Base-by-base conservation (phyloP, 1,140 invertebrate genomes). In the Cherax destructor region DNA sequence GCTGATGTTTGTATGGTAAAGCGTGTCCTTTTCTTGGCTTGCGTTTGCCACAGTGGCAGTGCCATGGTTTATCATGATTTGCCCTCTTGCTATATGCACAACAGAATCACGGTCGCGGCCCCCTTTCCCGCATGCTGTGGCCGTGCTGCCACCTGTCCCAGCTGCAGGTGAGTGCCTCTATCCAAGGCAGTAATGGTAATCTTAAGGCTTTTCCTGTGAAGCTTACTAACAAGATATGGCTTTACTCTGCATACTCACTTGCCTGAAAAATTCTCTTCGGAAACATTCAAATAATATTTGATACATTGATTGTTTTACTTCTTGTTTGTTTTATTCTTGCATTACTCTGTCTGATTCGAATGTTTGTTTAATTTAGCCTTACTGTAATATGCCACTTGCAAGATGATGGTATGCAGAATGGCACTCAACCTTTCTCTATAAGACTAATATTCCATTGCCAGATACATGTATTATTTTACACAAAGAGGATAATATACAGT, bases 101-200 rank as follows among this genome's bases (percentile, higher is more conserved):
- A 85, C 80, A 86, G 88, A 91, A 83, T 81, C 80, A 69, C 80
- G 83, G 84, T 86, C 86, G 72, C 86, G 79, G 50, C 92, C 92
- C 30, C 95, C 96, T 93, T 96, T 96, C 93, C 95, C 96, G 94
- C 96, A 96, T 94, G 96, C 96, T 94, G 96, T 96, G 94, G 95
- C 96, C 94, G 96, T 96, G 93, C 95, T 96, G 94, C 96, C 96
- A 94, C 96, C 96, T 94, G 95, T 96, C 94, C 93, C 93, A 76
- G 77, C 95, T 95, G 94, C 94, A 93, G 94, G 94, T 95, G 94
- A 95, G 94, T 95, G 49, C 24, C 41, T 91, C 76, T 90, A 18
- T 83, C 85, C 72, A 65, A 65, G 21, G 21, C 61, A 65, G 21
- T 18, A 65, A 65, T 65, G 5, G 5, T 65, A 65, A 16, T 65